These are phyloP conservation scores for Acanthococcus lagerstroemiae DNA, from an alignment of 2,888 invertebrate species.

Conservation along the genomic window DNA sequence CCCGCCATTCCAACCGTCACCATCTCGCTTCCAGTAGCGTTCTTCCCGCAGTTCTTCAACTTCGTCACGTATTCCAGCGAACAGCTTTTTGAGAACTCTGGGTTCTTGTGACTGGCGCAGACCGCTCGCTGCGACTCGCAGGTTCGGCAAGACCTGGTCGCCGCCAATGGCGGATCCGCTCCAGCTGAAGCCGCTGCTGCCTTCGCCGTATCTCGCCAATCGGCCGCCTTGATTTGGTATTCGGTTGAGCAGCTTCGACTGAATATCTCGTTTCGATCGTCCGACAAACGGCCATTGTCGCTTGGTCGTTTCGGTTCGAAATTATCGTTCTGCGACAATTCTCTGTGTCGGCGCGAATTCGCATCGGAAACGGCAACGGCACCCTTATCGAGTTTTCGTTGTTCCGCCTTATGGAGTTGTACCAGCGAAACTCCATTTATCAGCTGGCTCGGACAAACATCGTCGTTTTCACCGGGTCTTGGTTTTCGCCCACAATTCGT, in stretches of 20 bases:
- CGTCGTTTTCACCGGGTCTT: not conserved
- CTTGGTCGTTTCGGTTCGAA: no score
- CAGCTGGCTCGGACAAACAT: no score
- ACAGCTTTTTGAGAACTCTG: constrained; percentile 8
- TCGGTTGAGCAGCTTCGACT: constrained; percentile 10
- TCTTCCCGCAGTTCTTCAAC: no score
- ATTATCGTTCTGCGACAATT: not conserved
- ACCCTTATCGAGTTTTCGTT: not conserved
- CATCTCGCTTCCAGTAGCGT: no score
- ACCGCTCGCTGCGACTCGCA: not conserved
- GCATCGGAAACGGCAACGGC: not conserved
- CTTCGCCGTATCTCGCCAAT: not conserved
- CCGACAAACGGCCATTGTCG: not conserved
- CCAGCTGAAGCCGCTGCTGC: not conserved
- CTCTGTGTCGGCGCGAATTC: not conserved
- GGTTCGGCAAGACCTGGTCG: not conserved
- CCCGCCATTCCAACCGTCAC: no score
- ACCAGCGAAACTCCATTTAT: not conserved
- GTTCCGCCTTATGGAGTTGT: not conserved
- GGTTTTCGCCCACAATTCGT: not conserved
- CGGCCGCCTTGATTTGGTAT: not conserved
- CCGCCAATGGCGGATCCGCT: not conserved
- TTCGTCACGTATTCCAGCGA: constrained; percentile 16
- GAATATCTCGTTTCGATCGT: not conserved
- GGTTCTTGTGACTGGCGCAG: not conserved